These are phyloP conservation scores for Agrotis clavis DNA, from an alignment of 2,888 invertebrate genomes.

Conservation along the genomic window DNA sequence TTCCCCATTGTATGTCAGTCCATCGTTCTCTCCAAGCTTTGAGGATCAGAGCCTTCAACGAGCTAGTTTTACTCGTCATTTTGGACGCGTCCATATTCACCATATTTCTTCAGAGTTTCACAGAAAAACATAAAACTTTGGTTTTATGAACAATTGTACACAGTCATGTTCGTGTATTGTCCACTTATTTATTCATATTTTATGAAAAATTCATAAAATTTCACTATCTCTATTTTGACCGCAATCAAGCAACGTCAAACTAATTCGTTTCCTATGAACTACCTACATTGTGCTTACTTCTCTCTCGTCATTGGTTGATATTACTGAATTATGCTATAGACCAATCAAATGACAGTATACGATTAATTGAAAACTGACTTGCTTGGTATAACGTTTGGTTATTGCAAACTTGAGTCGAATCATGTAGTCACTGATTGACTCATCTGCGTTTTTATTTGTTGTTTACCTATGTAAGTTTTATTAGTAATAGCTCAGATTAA, in stretches of 20 bases:
- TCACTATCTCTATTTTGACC: conserved; percentile 14
- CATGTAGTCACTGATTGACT: too few species aligned
- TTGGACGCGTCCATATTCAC: conserved; percentile 94
- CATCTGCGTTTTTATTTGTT: not conserved
- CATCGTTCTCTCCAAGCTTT: conserved; percentile 98
- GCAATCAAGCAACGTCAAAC: conserved; percentile 54
- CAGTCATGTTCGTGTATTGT: conserved; percentile 22
- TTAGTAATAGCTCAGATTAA: too few species aligned
- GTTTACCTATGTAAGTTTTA: not conserved
- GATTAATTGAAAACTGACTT: conserved; percentile 21
- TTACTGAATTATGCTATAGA: accelerated
- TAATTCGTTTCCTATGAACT: conserved; percentile 14
- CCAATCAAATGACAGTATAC: not conserved
- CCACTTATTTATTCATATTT: conserved; percentile 26
- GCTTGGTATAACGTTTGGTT: conserved; percentile 13
- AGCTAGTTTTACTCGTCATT: conserved; percentile 96
- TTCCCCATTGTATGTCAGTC: conserved; percentile 99
- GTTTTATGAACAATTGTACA: conserved; percentile 16
- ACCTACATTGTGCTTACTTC: accelerated
- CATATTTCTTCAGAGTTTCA: conserved; percentile 39
- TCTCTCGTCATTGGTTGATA: not conserved
- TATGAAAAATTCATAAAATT: conserved; percentile 8
- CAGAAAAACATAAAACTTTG: conserved; percentile 23
- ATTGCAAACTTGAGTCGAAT: not conserved
- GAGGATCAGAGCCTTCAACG: conserved; percentile 94